Evolutionary conservation across 2,113 vertebrate genomes (phyloP), one percentile per base, ranked within the genome.

Genomic region (Mastomys coucha): DNA sequence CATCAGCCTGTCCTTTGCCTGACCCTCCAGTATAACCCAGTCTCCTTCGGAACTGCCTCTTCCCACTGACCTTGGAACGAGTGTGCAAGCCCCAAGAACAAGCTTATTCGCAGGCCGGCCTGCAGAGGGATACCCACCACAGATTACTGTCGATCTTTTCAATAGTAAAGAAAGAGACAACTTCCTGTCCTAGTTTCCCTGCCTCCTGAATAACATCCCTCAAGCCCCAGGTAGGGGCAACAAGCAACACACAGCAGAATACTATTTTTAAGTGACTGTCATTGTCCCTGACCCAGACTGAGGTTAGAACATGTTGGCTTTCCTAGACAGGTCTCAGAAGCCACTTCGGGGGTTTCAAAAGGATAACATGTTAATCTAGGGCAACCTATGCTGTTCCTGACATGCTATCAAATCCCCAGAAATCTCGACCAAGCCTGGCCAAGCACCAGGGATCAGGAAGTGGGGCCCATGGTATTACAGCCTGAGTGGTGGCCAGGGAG

Each of bases 291-390:
- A 88, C 70, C 70, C 80, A 76, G 70, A 87, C 56, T 33, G 88
- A 80, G 81, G 45, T 70, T 89, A 16, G 67, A 82, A 89, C 0
- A 20, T 7, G 70, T 45, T 84, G 69, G 36, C 42, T 92, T 95
- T 88, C 45, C 72, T 88, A 73, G 51, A 39, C 5, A 5, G 24
- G 45, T 86, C 72, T 92, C 86, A 51, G 93, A 96, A 86, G 49
- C 26, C 24, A 0, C 33, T 24, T 14, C 17, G 13, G 63, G 39
- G 78, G 10, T 20, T 89, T 75, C 49, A 76, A 96, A 84, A 88
- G 45, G 56, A 73, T 73, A 87, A 70, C 49, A 14, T 60, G 91
- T 85, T 81, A 85, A 49, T 89, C 88, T 72, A 84, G 95, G 56
- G 91, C 56, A 13, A 70, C 53, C 92, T 90, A 19, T 84, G 22